Evolutionary conservation across 2,888 invertebrate genomes (phyloP).

Genomic region (Pimpla rufipes): DNA sequence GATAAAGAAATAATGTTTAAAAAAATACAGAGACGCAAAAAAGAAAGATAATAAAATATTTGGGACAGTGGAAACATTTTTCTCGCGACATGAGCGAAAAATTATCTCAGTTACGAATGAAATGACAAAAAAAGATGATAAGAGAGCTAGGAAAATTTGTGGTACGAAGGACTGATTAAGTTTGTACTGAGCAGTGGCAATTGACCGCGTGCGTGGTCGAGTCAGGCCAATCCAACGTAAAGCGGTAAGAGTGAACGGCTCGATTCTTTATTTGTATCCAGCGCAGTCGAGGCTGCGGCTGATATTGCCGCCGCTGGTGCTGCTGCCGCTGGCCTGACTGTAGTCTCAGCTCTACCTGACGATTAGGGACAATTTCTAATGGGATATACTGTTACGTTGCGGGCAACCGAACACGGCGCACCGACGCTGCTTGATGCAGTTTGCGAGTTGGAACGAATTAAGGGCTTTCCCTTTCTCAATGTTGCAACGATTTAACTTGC

Average conservation of each 20-base stretch:
- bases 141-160: neutral
- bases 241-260: slow-evolving; percentile 46
- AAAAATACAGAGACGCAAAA: slow-evolving; percentile 1
- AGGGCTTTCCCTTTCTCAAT: neutral
- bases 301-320: neutral
- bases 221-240: neutral
- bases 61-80: neutral
- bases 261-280: slow-evolving; percentile 46
- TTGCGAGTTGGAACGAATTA: slow-evolving; percentile 6
- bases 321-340: neutral
- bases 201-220: slow-evolving; percentile 11
- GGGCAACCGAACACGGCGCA: slow-evolving; percentile 29
- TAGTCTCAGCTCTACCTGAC: slow-evolving; percentile 44
- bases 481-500: neutral
- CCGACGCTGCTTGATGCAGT: neutral
- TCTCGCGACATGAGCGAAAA: neutral
- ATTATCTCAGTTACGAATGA: neutral
- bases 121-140: neutral
- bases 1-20: slow-evolving; percentile 5
- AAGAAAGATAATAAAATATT: neutral
- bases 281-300: slow-evolving; percentile 29
- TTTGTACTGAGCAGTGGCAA: neutral
- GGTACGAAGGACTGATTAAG: neutral
- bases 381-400: slow-evolving; percentile 56
- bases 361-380: slow-evolving; percentile 61